A percentile compares a stretch with the other conserved stretches of the same genome.
phyloP scores from a whole-genome alignment of 2,113 vertebrate genomes.

The Neotoma lepida region DNA sequence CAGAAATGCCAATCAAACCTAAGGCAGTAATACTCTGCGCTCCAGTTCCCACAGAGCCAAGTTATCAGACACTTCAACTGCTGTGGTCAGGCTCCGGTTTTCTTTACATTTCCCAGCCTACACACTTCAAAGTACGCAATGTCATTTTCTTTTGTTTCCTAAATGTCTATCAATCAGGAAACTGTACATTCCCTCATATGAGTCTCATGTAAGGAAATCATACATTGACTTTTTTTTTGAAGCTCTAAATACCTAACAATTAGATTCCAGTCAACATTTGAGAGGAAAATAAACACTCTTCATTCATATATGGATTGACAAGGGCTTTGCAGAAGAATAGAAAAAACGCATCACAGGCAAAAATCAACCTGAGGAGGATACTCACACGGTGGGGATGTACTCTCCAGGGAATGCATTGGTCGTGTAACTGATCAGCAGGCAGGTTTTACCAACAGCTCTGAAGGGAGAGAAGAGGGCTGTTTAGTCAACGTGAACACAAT shows the following conservation, averaged over 20 bases:
- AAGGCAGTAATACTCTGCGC: not conserved
- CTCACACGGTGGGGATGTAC: constrained; percentile 99
- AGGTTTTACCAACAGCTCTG: constrained; percentile 99
- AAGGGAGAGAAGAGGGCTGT: constrained; percentile 50
- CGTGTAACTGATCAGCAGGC: constrained; percentile 99
- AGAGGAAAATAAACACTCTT: not conserved
- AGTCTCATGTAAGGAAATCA: not conserved
- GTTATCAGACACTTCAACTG: not conserved
- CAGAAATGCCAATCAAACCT: not conserved
- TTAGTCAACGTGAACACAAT: not conserved
- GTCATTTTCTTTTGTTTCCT: not conserved
- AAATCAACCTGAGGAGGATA: constrained; percentile 46
- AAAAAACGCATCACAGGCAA: not conserved
- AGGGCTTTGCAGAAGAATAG: not conserved
- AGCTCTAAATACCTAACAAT: not conserved
- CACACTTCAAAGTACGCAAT: too few species aligned
- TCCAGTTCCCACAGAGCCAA: not conserved
- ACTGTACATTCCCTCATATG: not conserved
- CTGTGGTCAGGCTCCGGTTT: not conserved
- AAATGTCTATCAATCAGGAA: not conserved
- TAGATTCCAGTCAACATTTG: not conserved
- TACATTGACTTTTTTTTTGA: not conserved
- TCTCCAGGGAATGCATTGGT: constrained; percentile 99
- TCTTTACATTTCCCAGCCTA: not conserved
- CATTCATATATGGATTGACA: not conserved